These are phyloP conservation scores for Aphidoletes aphidimyza DNA, from an alignment of 2,888 invertebrate genomes.

Conservation along the genomic window DNA sequence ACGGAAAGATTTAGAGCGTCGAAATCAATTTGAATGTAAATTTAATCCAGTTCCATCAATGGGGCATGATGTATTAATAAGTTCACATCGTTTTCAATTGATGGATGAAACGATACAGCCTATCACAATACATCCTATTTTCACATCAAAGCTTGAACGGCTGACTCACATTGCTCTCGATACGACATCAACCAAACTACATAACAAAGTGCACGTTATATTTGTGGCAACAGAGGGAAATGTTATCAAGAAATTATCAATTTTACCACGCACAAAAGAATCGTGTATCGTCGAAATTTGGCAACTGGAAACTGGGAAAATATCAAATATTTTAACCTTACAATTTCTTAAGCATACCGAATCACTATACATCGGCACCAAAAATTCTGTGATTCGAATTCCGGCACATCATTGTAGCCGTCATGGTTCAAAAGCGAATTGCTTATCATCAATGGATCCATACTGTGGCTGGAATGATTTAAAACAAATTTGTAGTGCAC, in stretches of 20 bases:
- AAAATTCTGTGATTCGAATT: conserved; percentile 75
- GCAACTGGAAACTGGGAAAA: conserved; percentile 73
- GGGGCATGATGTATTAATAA: conserved; percentile 68
- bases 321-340: conserved; percentile 71
- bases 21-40: conserved; percentile 74
- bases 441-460: conserved; percentile 87
- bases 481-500: conserved; percentile 76
- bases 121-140: conserved; percentile 74
- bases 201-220: conserved; percentile 78
- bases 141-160: conserved; percentile 76
- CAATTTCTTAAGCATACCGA: conserved; percentile 84
- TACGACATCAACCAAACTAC: conserved; percentile 76
- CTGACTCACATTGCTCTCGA: conserved; percentile 86
- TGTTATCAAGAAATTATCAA: conserved; percentile 81
- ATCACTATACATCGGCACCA: conserved; percentile 81
- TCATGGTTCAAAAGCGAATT: conserved; percentile 76
- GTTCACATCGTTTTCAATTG: conserved; percentile 81
- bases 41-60: conserved; percentile 62
- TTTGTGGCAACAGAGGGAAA: conserved; percentile 84
- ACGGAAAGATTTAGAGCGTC: conserved; percentile 70
- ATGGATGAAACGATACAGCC: conserved; percentile 90
- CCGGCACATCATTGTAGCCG: conserved; percentile 82
- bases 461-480: conserved; percentile 92
- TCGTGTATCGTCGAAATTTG: conserved; percentile 89
- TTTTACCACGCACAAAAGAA: conserved; percentile 75